phyloP scores from a whole-genome alignment of 2,113 vertebrate genomes.

The Galeopterus variegatus region DNA sequence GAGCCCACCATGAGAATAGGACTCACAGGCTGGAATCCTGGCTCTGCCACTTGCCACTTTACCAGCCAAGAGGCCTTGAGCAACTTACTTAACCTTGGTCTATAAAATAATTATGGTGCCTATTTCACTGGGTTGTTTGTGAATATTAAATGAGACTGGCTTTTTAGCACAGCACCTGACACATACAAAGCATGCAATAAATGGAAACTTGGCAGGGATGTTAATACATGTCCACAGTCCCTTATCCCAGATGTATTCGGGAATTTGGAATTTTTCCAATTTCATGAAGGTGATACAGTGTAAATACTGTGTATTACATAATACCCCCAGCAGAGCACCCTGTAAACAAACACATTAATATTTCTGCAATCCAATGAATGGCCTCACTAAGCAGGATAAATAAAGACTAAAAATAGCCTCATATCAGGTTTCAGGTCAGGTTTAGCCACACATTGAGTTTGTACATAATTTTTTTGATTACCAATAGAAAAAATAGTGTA shows the following conservation, averaged over 20 bases:
- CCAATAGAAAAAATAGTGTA: not conserved
- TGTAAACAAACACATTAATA: conserved; percentile 32
- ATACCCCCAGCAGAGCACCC: not conserved
- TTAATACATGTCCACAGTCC: not conserved
- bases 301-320: not conserved
- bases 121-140: not conserved
- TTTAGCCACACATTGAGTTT: not conserved
- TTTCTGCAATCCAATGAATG: conserved; percentile 28
- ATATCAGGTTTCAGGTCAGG: not conserved
- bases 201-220: not conserved
- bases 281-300: not conserved
- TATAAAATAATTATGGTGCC: not conserved
- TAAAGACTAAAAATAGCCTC: not conserved
- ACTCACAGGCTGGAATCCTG: not conserved
- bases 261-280: conserved; percentile 15
- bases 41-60: not conserved
- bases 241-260: not conserved
- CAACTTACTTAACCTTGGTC: not conserved
- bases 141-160: conserved; percentile 16
- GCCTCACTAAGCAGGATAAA: conserved; percentile 6
- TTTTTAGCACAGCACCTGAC: not conserved
- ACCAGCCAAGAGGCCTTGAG: not conserved
- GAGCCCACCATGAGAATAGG: not conserved
- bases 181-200: not conserved
- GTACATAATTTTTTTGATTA: not conserved